These are phyloP conservation scores for Fregata magnificens DNA, from an alignment of 2,113 vertebrate genomes.

Conservation along the genomic window DNA sequence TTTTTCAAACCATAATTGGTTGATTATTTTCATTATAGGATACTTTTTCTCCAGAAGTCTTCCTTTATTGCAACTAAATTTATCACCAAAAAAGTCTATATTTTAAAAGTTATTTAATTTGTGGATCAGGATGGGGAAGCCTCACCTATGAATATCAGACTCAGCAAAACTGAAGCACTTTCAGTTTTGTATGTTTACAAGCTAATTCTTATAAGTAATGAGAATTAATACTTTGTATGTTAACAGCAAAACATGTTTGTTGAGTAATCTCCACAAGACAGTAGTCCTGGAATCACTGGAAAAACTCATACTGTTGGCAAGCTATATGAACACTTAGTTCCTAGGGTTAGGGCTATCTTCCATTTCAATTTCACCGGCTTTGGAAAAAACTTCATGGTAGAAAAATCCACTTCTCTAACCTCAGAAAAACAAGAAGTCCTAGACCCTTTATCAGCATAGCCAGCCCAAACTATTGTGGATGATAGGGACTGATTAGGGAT, in stretches of 20 bases:
- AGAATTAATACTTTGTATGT: not conserved
- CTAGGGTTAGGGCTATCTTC: not conserved
- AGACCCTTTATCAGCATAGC: not conserved
- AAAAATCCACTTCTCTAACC: not conserved
- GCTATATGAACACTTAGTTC: not conserved
- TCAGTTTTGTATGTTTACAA: not conserved
- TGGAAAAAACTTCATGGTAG: not conserved
- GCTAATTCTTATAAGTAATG: not conserved
- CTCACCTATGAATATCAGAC: not conserved
- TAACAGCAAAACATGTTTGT: not conserved
- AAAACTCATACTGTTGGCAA: not conserved
- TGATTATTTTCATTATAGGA: not conserved
- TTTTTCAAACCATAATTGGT: not conserved
- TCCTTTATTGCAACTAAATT: not conserved
- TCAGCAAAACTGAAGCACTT: not conserved
- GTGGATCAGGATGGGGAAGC: not conserved
- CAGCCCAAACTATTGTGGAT: not conserved
- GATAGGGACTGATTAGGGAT: not conserved
- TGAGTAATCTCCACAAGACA: not conserved
- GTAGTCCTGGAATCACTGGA: not conserved
- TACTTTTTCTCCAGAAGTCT: not conserved
- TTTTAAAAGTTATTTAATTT: not conserved
- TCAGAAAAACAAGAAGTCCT: not conserved
- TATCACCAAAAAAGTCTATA: not conserved
- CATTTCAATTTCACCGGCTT: not conserved